phyloP scores from a whole-genome alignment of 2,113 vertebrate species.

The Neoarius graeffei region DNA sequence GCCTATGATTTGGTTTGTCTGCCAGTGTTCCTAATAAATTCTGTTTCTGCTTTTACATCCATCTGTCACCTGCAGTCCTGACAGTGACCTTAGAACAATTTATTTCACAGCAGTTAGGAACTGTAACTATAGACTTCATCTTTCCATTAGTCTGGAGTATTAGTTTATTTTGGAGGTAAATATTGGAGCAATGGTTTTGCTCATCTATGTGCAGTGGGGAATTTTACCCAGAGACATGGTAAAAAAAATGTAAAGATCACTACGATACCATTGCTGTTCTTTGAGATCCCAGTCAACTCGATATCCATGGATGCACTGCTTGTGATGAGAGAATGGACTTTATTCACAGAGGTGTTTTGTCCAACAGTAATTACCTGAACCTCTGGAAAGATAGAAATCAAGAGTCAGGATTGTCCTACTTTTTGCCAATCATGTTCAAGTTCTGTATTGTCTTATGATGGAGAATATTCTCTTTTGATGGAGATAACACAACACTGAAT shows the following conservation, averaged over 20 bases:
- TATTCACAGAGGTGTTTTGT: background rate
- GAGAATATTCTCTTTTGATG: background rate
- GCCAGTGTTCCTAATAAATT: too few species aligned
- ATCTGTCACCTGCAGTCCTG: too few species aligned
- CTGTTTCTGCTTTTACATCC: too few species aligned
- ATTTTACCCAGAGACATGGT: too few species aligned
- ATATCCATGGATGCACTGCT: slow-evolving; percentile 11
- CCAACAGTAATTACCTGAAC: background rate
- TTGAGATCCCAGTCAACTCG: slow-evolving; percentile 1
- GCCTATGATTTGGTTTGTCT: too few species aligned
- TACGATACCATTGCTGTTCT: slow-evolving; percentile 17
- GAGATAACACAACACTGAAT: background rate
- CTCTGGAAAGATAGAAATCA: background rate
- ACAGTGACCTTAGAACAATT: too few species aligned
- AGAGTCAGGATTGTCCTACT: background rate
- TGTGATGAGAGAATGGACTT: background rate
- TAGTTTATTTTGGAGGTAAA: too few species aligned
- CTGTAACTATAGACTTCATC: too few species aligned
- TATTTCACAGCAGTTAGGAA: too few species aligned
- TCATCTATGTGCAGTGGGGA: too few species aligned
- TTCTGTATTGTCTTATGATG: background rate
- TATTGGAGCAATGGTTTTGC: too few species aligned
- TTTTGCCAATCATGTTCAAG: background rate
- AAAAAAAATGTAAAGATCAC: background rate
- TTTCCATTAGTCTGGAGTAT: too few species aligned